These are phyloP conservation scores for Lasiommata megera DNA, from an alignment of 2,888 invertebrate genomes.

Conservation along the genomic window DNA sequence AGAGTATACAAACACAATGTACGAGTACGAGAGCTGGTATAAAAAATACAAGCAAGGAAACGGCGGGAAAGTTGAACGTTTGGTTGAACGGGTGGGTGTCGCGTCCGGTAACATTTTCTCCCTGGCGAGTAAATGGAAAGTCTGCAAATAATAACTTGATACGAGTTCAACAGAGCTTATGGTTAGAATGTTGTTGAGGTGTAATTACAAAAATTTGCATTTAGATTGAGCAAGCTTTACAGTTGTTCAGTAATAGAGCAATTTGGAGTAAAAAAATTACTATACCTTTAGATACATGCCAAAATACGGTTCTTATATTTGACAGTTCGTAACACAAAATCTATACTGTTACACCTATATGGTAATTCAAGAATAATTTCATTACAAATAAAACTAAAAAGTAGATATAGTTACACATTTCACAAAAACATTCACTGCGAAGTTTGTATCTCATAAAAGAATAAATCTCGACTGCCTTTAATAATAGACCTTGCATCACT, in stretches of 20 bases:
- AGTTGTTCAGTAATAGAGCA: not conserved
- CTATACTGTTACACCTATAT: too few species aligned
- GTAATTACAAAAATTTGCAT: slow-evolving; percentile 9
- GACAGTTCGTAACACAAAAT: too few species aligned
- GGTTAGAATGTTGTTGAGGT: not conserved
- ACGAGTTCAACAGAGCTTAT: slow-evolving; percentile 8
- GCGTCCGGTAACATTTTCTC: slow-evolving; percentile 45
- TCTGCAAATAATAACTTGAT: slow-evolving; percentile 24
- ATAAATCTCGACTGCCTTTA: too few species aligned
- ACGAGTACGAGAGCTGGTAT: slow-evolving; percentile 18
- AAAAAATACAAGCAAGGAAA: slow-evolving; percentile 39
- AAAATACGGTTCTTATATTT: too few species aligned
- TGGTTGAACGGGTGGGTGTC: slow-evolving; percentile 30
- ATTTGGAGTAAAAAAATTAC: not conserved
- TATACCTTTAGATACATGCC: too few species aligned
- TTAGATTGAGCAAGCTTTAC: slow-evolving; percentile 1
- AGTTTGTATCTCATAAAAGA: too few species aligned
- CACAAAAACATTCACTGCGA: too few species aligned
- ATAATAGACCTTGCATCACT: too few species aligned
- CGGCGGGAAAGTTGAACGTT: slow-evolving; percentile 48
- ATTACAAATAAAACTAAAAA: too few species aligned
- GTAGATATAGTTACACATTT: too few species aligned
- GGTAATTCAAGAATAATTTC: too few species aligned
- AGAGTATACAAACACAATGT: not conserved
- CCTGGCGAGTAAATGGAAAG: slow-evolving; percentile 43